Percentiles rank a stretch among this genome's conserved stretches.
phyloP scores from a whole-genome alignment of 2,797 vertebrate species.

The Chaetodon trifasciatus region DNA sequence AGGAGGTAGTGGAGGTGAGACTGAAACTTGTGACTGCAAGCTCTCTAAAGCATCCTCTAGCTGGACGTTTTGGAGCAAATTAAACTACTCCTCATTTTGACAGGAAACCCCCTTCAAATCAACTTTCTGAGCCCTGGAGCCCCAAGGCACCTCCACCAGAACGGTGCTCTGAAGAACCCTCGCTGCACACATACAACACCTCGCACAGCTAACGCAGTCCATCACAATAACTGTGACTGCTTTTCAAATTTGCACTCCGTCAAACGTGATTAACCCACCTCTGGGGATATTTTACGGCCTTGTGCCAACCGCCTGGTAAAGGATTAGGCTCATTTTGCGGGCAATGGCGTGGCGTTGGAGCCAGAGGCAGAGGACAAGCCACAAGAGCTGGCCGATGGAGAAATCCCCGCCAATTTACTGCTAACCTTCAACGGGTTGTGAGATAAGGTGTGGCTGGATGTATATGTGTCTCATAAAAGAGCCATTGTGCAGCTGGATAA shows the following conservation, averaged over 20 bases:
- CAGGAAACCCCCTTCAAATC: conserved; percentile 26
- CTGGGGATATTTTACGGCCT: conserved; percentile 58
- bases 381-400: conserved; percentile 36
- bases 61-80: conserved; percentile 50
- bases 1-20: conserved; percentile 10
- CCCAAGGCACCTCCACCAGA: conserved; percentile 5
- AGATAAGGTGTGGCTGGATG: conserved; percentile 68
- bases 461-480: conserved; percentile 66
- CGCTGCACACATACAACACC: conserved; percentile 37
- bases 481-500: conserved; percentile 65
- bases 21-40: conserved; percentile 23
- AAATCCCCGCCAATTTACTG: conserved; percentile 72
- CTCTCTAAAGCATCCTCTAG: conserved; percentile 2
- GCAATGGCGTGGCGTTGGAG: conserved; percentile 35
- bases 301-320: conserved; percentile 57
- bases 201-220: conserved; percentile 36
- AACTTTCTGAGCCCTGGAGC: conserved; percentile 10
- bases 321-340: conserved; percentile 63
- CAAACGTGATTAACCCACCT: conserved; percentile 67
- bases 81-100: conserved; percentile 58
- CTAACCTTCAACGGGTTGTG: conserved; percentile 59
- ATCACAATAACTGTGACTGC: conserved; percentile 64
- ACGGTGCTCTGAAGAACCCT: conserved; percentile 5
- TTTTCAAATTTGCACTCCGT: conserved; percentile 71
- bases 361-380: conserved; percentile 35